Percentiles rank a stretch among this genome's conserved stretches.
Evolutionary conservation across 2,797 vertebrate species (phyloP).

Genomic region (Melopsittacus undulatus): DNA sequence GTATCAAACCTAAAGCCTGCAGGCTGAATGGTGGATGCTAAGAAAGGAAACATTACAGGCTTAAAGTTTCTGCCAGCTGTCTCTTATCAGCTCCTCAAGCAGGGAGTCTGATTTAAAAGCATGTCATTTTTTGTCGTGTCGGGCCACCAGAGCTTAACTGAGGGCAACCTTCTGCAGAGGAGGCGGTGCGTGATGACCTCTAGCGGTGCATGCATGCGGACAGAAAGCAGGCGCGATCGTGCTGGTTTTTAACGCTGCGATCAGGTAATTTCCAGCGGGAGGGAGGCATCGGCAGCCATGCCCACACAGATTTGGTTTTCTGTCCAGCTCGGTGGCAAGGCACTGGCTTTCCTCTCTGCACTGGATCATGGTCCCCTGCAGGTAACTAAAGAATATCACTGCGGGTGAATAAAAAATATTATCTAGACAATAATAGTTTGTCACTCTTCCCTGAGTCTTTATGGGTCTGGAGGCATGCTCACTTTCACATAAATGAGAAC

Average conservation of each 20-base stretch:
- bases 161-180: background rate
- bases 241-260: accelerated
- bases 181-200: background rate
- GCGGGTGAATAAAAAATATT: background rate
- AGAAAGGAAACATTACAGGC: background rate
- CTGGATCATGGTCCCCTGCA: background rate
- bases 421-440: background rate
- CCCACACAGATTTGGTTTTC: background rate
- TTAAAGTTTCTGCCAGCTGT: background rate
- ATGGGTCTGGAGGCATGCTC: background rate
- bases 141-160: background rate
- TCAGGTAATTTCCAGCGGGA: background rate
- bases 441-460: background rate
- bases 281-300: background rate
- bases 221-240: background rate
- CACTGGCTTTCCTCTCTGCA: background rate
- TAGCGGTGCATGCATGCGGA: background rate
- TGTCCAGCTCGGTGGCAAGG: background rate
- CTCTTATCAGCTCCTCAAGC: constrained; percentile 20
- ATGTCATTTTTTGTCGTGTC: background rate
- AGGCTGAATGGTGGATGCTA: background rate
- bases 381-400: background rate
- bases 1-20: background rate
- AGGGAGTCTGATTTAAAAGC: background rate
- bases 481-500: background rate